Base-by-base conservation (phyloP, 2,113 vertebrate species). In the Girardinichthys multiradiatus region DNA sequence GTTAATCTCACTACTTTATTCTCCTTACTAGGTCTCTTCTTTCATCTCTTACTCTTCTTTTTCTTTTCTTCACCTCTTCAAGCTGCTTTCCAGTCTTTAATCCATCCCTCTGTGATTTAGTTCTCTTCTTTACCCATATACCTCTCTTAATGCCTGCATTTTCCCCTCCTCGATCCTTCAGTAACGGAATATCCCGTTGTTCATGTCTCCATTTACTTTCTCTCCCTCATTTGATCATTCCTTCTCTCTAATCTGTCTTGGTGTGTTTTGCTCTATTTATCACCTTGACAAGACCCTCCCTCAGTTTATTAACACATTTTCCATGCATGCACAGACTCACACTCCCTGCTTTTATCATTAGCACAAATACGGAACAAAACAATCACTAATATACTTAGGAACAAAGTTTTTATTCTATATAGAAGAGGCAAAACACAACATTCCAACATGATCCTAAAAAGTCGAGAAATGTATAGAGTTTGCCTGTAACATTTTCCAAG, bases 221-320 rank as follows among this genome's bases (percentile, higher is more conserved):
- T 75, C 74, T 71, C 39, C 72, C 65, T 30, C 63, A 31, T 54
- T 54, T 67, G 29, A 39, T 54, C n/a, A 15, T 42, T 54, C 14
- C 4, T 62, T 42, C 39, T 48, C 57, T 67, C 42, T 88, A 89
- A 84, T 87, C 81, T 61, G 31, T 81, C 76, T 71, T 30, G 0
- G 39, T 81, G 76, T 83, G 82, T 70, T 88, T 83, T 86, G 81
- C 84, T 83, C 82, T 87, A 86, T 89, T 92, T 85, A 89, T 87
- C 88, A 91, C 83, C 85, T 79, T 87, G 86, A 89, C 72, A 35
- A 88, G 86, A 87, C 87, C 86, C 82, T 88, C 83, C 80, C 87
- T 88, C 82, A 81, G 74, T 92, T 92, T 86, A 89, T 86, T 85
- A 88, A 81, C 85, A 86, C 76, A 79, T 70, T 82, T 77, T 68